Conservation (phyloP, 1,140 invertebrate species). For the Drosophila albomicans region DNA sequence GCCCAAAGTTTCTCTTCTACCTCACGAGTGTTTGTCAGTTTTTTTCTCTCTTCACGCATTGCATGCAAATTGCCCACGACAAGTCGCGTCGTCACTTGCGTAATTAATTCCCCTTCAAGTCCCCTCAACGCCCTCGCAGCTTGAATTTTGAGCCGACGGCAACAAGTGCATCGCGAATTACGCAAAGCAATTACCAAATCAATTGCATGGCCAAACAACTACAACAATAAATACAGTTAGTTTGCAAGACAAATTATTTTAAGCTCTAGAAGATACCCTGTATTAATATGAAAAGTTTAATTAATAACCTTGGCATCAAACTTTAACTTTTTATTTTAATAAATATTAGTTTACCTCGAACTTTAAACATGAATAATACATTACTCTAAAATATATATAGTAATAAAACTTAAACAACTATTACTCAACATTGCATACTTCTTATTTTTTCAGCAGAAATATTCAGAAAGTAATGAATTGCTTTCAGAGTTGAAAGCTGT, state of each 20-base stretch:
- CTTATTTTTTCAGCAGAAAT: no score
- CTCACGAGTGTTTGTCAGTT: not conserved
- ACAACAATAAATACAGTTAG: slow-evolving; percentile 11
- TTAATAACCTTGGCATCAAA: no score
- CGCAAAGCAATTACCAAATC: slow-evolving; percentile 56
- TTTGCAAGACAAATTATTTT: not conserved
- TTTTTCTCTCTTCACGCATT: slow-evolving; percentile 22
- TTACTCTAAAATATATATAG: no score
- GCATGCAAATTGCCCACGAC: slow-evolving; percentile 44
- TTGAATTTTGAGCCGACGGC: slow-evolving; percentile 13
- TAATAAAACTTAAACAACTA: no score
- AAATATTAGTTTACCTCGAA: no score
- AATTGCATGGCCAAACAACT: slow-evolving; percentile 30
- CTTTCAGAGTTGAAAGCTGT: no score
- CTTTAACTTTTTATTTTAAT: no score
- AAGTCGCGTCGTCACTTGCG: slow-evolving; percentile 29
- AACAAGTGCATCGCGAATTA: slow-evolving; percentile 50
- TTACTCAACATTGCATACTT: no score
- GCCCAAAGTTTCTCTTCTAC: slow-evolving; percentile 25
- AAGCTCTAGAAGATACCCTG: slow-evolving; percentile 8
- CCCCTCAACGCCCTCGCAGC: not conserved
- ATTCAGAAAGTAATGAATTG: no score
- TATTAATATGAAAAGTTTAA: not conserved
- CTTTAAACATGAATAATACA: no score
- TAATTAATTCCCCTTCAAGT: slow-evolving; percentile 42